Base-by-base conservation (phyloP, 2,797 vertebrate species). In the Oreortyx pictus region DNA sequence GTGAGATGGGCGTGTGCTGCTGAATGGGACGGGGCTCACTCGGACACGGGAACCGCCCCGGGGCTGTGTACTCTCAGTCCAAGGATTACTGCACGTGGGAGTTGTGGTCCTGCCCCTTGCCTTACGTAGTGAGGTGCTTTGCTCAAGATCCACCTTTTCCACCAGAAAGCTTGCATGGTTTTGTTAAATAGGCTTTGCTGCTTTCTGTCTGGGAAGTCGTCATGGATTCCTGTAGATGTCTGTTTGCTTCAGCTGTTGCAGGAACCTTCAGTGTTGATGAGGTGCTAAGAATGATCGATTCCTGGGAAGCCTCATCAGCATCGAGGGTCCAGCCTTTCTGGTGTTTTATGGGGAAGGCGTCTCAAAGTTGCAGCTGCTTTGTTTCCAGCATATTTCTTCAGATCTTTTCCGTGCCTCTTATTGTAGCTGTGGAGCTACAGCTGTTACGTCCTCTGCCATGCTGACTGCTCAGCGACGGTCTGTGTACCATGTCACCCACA, bases 11-110 rank as follows among this genome's bases (percentile, higher is more conserved):
- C 23, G 76, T 52, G 57, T 19, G 6, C 4, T 0, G 2, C 20
- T 4, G 27, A 2, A 47, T 2, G 18, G 22, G 37, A 19, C 14
- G 14, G 43, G 27, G 56, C 56, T 49, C 7, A 2, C n/a, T 66
- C 9, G 0, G 3, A 2, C 8, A 0, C 4, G 46, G 20, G 1
- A 25, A 27, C 57, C 11, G 7, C 2, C 35, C 7, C 1, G 15
- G 60, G 37, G 61, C 67, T 23, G 46, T 4, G 16, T 5, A 8
- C 5, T 6, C 5, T 2, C 3, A 6, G 5, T 15, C 23, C 5
- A 33, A 31, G 41, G 8, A 5, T 25, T 11, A 4, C 49, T 0
- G 1, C 7, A 3, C 35, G 0, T 29, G 9, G 46, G n/a, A 1
- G 27, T 14, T 24, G 1, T 0, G 11, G 9, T 13, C 3, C 2